Conservation (phyloP, 2,888 invertebrate genomes). For the Thalpophila matura region DNA sequence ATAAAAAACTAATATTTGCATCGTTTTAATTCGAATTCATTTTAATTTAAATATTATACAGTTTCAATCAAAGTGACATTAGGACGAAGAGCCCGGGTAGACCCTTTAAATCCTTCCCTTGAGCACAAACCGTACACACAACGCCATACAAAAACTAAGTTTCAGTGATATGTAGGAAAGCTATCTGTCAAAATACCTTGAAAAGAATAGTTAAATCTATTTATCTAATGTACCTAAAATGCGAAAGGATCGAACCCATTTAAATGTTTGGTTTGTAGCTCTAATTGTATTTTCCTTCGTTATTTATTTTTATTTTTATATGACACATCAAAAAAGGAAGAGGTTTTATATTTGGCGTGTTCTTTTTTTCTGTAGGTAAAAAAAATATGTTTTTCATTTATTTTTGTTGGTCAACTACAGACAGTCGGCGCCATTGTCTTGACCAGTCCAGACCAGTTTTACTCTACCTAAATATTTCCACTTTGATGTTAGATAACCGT, state of each 20-base stretch:
- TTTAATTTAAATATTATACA: neutral
- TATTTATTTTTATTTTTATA: too few species aligned
- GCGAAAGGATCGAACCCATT: too few species aligned
- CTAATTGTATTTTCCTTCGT: too few species aligned
- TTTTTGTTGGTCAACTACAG: neutral
- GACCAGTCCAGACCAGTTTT: slow-evolving; percentile 7
- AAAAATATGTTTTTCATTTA: neutral
- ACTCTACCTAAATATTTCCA: slow-evolving; percentile 7
- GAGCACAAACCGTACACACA: slow-evolving; percentile 33
- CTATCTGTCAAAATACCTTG: neutral
- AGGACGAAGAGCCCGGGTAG: slow-evolving; percentile 30
- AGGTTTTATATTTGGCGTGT: too few species aligned
- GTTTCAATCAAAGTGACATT: slow-evolving; percentile 51
- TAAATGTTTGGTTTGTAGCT: too few species aligned
- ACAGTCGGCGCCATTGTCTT: neutral
- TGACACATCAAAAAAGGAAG: too few species aligned
- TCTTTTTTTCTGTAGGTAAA: too few species aligned
- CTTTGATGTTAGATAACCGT: slow-evolving; percentile 6
- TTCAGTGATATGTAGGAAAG: neutral
- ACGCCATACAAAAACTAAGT: slow-evolving; percentile 12
- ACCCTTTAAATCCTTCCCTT: slow-evolving; percentile 48
- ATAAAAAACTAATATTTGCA: neutral
- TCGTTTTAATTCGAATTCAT: slow-evolving; percentile 10
- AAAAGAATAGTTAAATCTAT: too few species aligned
- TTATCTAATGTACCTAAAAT: too few species aligned